A percentile compares a stretch with the other conserved stretches of the same genome.
Conservation (phyloP, 2,797 vertebrate species). For the Perodicticus potto region DNA sequence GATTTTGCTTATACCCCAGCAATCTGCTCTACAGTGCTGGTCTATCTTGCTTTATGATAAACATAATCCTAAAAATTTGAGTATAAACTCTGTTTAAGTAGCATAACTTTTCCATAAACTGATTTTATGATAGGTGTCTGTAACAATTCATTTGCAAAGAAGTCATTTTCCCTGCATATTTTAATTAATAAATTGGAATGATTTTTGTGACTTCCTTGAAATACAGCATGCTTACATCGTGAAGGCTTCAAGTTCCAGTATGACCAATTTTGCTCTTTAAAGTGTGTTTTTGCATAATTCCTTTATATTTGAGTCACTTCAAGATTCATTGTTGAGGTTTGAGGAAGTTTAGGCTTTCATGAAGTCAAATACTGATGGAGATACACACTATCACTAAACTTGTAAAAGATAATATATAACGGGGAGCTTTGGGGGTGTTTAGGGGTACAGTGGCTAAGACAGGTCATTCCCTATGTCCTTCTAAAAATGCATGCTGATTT, state of each 20-base stretch:
- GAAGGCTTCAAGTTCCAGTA: conserved; percentile 8
- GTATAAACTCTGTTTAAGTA: neutral
- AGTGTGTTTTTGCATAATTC: conserved; percentile 41
- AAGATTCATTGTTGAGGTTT: conserved; percentile 34
- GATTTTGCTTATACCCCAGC: neutral
- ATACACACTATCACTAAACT: neutral
- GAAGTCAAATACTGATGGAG: neutral
- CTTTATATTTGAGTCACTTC: conserved; percentile 34
- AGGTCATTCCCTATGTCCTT: neutral
- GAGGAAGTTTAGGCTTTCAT: conserved; percentile 37
- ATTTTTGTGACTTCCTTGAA: neutral
- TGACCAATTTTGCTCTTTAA: conserved; percentile 19
- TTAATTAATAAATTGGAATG: conserved; percentile 31
- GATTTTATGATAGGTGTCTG: neutral
- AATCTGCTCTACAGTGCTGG: neutral
- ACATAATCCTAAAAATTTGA: conserved; percentile 46
- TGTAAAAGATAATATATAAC: neutral
- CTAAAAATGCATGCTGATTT: neutral
- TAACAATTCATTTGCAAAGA: neutral
- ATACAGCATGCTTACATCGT: neutral
- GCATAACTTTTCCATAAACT: neutral
- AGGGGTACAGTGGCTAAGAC: neutral
- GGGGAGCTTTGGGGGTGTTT: neutral
- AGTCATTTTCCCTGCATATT: neutral
- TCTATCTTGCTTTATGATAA: conserved; percentile 16